Evolutionary conservation across 1,140 invertebrate genomes (phyloP), one percentile per base, ranked within the genome.

Genomic region (Linepithema humile): DNA sequence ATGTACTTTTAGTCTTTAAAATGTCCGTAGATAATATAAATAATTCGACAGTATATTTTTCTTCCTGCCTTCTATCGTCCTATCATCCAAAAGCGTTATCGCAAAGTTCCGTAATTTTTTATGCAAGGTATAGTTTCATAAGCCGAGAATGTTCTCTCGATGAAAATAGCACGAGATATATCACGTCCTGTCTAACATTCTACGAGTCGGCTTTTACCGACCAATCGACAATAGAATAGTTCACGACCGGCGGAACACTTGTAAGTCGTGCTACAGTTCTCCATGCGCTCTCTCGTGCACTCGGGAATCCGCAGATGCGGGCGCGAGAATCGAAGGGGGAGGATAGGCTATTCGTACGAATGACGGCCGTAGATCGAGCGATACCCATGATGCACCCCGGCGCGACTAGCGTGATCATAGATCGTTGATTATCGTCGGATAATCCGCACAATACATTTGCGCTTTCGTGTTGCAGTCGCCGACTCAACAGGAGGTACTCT

Each of bases 401-500:
- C 85, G 84, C 64, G 80, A 83, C 84, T 92, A 88, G 92, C 92
- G 92, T 93, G 93, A 91, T 89, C 88, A 45, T 80, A 84, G 89
- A 93, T 92, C 91, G 90, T 93, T 87, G 87, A 92, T 93, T 92
- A 92, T 93, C 91, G 83, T 65, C 57, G 60, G 86, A 88, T 88
- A 77, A 53, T 86, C 65, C 77, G 84, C 57, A 88, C 85, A 85
- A 91, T 89, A 78, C 88, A 87, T 85, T 70, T 90, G 84, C 87
- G 88, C 77, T 90, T 88, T 90, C 88, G 62, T 92, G 86, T 95
- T 95, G 4, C 95, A 97, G 96, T 96, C 96, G 74, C 96, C 96
- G 84, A 97, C 96, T 85, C 96, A 97, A 93, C 96, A 96, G 92
- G 97, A 97, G 92, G 96, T 97, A 82, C 94, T 97, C 73, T 95